phyloP scores from a whole-genome alignment of 2,113 vertebrate species.

The Mastomys coucha region DNA sequence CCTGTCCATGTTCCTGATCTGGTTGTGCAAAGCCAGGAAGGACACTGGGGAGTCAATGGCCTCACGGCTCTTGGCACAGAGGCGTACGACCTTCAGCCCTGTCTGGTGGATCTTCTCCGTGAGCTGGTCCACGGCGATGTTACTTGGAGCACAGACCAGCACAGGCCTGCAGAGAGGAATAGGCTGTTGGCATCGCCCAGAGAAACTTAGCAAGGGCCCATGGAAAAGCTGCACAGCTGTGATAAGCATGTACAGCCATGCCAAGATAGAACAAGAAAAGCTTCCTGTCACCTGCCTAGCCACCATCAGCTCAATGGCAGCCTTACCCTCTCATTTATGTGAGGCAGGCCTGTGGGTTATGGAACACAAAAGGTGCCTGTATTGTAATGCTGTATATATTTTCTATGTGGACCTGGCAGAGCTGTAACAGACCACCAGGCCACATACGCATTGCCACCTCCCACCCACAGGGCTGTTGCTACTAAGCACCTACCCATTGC shows the following conservation, averaged over 20 bases:
- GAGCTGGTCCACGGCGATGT: constrained; percentile 98
- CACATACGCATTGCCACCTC: background rate
- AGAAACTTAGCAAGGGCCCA: background rate
- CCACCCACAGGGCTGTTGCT: background rate
- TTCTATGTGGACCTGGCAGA: background rate
- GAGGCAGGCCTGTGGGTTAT: background rate
- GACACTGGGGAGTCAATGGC: constrained; percentile 99
- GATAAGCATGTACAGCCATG: background rate
- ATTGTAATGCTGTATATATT: background rate
- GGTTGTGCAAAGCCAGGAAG: constrained; percentile 98
- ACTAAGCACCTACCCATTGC: constrained; percentile 91
- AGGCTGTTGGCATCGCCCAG: background rate
- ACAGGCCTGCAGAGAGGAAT: constrained; percentile 90
- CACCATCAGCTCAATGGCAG: background rate
- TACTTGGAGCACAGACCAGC: constrained; percentile 97
- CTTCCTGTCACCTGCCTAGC: background rate
- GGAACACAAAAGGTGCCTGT: background rate
- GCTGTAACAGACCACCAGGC: background rate
- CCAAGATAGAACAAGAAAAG: background rate
- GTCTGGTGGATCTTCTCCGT: constrained; percentile 99
- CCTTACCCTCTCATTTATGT: background rate
- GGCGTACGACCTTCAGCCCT: constrained; percentile 97
- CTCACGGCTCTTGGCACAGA: constrained; percentile 98
- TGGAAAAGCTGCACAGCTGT: background rate
- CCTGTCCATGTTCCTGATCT: constrained; percentile 99